Conservation (phyloP, 30 jellyfish, hydroid and myxozoan species). For the Sanderia malayensis region DNA sequence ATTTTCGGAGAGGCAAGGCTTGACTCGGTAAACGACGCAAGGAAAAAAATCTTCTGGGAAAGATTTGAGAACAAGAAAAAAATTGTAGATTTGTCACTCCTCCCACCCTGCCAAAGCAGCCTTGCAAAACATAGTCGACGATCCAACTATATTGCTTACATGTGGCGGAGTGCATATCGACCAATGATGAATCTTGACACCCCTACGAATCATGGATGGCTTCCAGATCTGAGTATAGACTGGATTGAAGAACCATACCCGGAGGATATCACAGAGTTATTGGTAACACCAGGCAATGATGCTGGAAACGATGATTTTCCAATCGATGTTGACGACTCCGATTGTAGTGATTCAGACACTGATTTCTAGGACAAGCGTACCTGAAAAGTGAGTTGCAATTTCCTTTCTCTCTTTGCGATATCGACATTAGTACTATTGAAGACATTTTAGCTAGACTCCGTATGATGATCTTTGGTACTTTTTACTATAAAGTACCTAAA, state of each 20-base stretch:
- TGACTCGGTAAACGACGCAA: constrained; percentile 31
- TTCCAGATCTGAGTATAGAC: constrained; percentile 41
- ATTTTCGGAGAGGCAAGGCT: constrained; percentile 10
- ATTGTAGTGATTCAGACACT: constrained; percentile 39
- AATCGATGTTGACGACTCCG: constrained; percentile 11
- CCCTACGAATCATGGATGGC: constrained; percentile 51
- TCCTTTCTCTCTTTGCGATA: too few species aligned
- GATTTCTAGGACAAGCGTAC: constrained; percentile 30
- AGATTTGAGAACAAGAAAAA: constrained; percentile 24
- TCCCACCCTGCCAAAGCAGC: constrained; percentile 55
- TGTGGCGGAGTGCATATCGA: constrained; percentile 31
- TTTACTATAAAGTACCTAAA: too few species aligned
- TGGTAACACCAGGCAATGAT: constrained; percentile 35
- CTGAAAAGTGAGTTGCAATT: not conserved
- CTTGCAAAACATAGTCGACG: constrained; percentile 40
- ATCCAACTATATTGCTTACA: constrained; percentile 42
- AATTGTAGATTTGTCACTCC: constrained; percentile 38
- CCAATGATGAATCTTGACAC: constrained; percentile 39
- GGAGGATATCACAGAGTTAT: too few species aligned
- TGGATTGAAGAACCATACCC: constrained; percentile 33
- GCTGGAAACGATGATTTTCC: constrained; percentile 12
- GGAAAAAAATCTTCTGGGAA: constrained; percentile 39
- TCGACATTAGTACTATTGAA: too few species aligned
- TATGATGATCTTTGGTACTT: too few species aligned
- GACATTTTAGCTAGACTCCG: too few species aligned